Evolutionary conservation across 2,797 vertebrate species (phyloP).

Genomic region (Halcyon badia): DNA sequence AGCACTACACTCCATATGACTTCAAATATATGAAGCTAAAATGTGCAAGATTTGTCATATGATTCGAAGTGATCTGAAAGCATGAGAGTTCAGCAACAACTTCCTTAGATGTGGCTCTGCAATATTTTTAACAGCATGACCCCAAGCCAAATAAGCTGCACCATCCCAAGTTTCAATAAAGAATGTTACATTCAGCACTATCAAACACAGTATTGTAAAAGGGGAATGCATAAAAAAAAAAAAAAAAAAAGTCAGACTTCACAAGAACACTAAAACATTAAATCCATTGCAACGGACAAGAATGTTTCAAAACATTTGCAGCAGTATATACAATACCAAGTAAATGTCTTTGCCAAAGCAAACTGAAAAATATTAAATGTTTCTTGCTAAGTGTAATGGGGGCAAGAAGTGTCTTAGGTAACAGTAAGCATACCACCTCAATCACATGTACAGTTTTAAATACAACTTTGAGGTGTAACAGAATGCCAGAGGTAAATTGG

Average conservation of each 20-base stretch:
- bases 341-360: neutral
- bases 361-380: neutral
- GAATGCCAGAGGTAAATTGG: neutral
- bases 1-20: neutral
- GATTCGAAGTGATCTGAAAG: neutral
- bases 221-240: neutral
- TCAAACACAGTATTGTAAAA: neutral
- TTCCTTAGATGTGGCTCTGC: constrained; percentile 20
- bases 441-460: neutral
- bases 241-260: neutral
- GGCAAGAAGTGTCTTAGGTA: neutral
- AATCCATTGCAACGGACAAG: neutral
- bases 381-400: neutral
- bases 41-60: neutral
- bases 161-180: neutral
- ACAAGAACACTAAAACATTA: neutral
- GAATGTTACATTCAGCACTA: no score
- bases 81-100: neutral
- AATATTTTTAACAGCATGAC: constrained; percentile 43
- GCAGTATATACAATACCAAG: neutral
- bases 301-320: neutral
- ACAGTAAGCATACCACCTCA: neutral
- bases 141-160: neutral
- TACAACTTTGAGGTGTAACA: neutral
- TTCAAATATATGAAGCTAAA: neutral